These are phyloP conservation scores for Drosophila takahashii DNA, from an alignment of 1,140 invertebrate species.

Conservation along the genomic window DNA sequence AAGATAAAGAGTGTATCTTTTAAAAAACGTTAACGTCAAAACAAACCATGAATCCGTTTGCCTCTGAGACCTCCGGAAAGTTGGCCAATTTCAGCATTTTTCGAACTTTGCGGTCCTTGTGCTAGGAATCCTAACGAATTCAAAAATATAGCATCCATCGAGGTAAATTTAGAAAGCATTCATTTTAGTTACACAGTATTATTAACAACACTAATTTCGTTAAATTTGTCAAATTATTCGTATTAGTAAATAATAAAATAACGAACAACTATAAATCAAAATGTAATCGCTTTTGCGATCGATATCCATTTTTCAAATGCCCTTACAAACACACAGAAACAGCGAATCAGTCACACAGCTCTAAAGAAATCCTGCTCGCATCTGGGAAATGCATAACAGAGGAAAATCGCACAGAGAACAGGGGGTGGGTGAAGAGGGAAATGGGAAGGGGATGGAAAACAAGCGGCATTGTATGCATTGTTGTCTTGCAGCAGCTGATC, in stretches of 20 bases:
- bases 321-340: slow-evolving; percentile 5
- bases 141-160: too few relatives aligned
- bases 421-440: slow-evolving; percentile 16
- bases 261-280: slow-evolving; percentile 24
- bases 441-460: slow-evolving; percentile 29
- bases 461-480: slow-evolving; percentile 52
- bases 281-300: slow-evolving; percentile 27
- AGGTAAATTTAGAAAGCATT: too few relatives aligned
- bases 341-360: slow-evolving; percentile 31
- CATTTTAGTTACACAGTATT: too few relatives aligned
- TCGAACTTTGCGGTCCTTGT: too few relatives aligned
- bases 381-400: slow-evolving; percentile 49
- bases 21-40: too few relatives aligned
- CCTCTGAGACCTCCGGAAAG: too few relatives aligned
- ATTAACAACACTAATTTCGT: not conserved
- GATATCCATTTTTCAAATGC: slow-evolving; percentile 15
- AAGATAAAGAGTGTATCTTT: too few relatives aligned
- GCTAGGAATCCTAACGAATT: too few relatives aligned
- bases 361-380: slow-evolving; percentile 30
- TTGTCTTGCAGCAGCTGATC: slow-evolving; percentile 74
- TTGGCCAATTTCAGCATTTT: too few relatives aligned
- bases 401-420: slow-evolving; percentile 25
- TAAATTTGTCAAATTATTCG: not conserved
- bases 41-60: too few relatives aligned
- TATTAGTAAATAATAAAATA: not conserved